Evolutionary conservation across 1,140 invertebrate genomes (phyloP).

Genomic region (Pogonognathellus flavescens): DNA sequence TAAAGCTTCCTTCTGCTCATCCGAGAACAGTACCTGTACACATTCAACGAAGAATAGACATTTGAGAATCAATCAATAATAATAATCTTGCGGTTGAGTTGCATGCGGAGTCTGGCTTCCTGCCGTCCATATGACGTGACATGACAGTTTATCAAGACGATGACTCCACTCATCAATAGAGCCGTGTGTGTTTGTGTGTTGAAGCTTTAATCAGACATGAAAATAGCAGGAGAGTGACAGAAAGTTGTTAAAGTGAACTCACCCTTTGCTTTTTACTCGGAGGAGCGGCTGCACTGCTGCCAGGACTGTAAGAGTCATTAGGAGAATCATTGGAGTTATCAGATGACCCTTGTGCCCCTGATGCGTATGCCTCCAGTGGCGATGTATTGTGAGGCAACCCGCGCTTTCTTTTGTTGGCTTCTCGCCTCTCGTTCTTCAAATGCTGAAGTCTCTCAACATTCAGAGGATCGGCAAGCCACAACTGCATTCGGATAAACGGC

Average conservation of each 20-base stretch:
- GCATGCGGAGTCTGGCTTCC: not conserved
- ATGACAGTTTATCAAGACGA: conserved; percentile 1
- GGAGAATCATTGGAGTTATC: conserved; percentile 89
- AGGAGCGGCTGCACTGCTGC: conserved; percentile 77
- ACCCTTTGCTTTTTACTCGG: conserved; percentile 67
- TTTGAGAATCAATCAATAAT: not conserved
- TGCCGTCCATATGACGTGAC: conserved; percentile 8
- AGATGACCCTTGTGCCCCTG: conserved; percentile 82
- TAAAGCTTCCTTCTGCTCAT: conserved; percentile 97
- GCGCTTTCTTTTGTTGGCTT: conserved; percentile 88
- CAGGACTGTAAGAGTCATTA: conserved; percentile 89
- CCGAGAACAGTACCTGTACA: conserved; percentile 90
- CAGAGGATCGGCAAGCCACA: conserved; percentile 94
- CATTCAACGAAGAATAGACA: not conserved
- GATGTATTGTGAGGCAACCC: conserved; percentile 72
- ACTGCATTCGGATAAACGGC: conserved; percentile 98
- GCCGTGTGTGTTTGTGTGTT: not conserved
- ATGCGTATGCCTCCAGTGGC: conserved; percentile 66
- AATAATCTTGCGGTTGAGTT: not conserved
- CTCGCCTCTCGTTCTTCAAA: conserved; percentile 90
- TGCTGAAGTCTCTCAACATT: conserved; percentile 88
- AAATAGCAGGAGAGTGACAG: not conserved
- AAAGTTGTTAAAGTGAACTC: not conserved
- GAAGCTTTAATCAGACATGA: not conserved
- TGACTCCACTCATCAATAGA: not conserved